Evolutionary conservation across 1,140 invertebrate species (phyloP).

Genomic region (Halictus rubicundus): DNA sequence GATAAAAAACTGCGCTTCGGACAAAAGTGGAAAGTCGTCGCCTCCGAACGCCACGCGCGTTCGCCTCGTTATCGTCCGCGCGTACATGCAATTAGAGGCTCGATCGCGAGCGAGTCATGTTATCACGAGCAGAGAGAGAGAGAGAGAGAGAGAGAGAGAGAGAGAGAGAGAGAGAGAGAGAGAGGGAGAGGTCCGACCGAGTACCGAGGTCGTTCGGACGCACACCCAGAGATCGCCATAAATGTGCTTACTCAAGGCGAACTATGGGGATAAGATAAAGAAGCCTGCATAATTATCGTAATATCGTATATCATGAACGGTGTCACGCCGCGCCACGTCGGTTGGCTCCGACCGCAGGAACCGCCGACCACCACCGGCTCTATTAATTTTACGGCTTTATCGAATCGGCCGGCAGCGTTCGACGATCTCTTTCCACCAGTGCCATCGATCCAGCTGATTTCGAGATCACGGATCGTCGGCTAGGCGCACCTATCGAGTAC

Average conservation of each 20-base stretch:
- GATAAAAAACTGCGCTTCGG: slow-evolving; percentile 19
- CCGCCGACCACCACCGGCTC: too few relatives aligned
- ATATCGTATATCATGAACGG: slow-evolving; percentile 5
- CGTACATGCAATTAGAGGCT: background rate
- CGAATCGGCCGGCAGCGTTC: too few relatives aligned
- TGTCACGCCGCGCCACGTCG: background rate
- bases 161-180: background rate
- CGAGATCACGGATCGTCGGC: too few relatives aligned
- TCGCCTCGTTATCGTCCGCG: slow-evolving; percentile 6
- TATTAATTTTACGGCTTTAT: too few relatives aligned
- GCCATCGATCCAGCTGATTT: too few relatives aligned
- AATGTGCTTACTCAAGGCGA: slow-evolving; percentile 45
- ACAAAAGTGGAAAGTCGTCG: background rate
- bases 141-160: too few relatives aligned
- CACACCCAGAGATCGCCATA: background rate
- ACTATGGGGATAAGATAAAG: slow-evolving; percentile 45
- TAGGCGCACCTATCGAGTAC: too few relatives aligned
- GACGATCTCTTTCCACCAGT: too few relatives aligned
- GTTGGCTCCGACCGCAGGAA: too few relatives aligned
- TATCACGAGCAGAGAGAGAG: background rate
- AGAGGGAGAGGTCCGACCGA: too few relatives aligned
- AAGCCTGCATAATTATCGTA: slow-evolving; percentile 24
- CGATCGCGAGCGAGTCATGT: background rate
- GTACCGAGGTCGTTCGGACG: background rate
- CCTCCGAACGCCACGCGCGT: background rate